Evolutionary conservation across 2,797 vertebrate species (phyloP).

Genomic region (Mareca strepera): DNA sequence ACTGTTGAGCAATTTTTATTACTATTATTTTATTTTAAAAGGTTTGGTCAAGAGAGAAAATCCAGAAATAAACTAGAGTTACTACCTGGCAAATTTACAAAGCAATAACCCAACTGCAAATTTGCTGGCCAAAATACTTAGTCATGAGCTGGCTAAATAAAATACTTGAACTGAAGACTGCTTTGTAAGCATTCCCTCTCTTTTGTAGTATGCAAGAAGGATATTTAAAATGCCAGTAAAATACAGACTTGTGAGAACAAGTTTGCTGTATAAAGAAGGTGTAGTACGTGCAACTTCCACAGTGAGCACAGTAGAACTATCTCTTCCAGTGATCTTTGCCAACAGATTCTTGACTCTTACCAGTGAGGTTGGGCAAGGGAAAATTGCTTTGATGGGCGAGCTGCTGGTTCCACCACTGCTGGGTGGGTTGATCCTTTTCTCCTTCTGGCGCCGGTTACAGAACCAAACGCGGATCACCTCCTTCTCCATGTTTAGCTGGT

Average conservation of each 20-base stretch:
- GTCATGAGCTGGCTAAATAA: not conserved
- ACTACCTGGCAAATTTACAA: not conserved
- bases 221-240: not conserved
- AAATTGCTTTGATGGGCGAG: slow-evolving; percentile 97
- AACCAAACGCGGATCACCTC: slow-evolving; percentile 99
- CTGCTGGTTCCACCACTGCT: slow-evolving; percentile 90
- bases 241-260: not conserved
- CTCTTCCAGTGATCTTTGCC: not conserved
- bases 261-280: not conserved
- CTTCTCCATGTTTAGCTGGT: slow-evolving; percentile 99
- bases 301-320: not conserved
- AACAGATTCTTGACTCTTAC: slow-evolving; percentile 76
- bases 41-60: not conserved
- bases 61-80: not conserved
- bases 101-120: not conserved
- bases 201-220: not conserved
- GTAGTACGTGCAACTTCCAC: not conserved
- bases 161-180: not conserved
- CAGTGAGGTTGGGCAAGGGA: slow-evolving; percentile 92
- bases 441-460: slow-evolving; percentile 98
- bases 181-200: not conserved
- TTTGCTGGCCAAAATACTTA: not conserved
- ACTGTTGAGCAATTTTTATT: not conserved
- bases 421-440: slow-evolving; percentile 98
- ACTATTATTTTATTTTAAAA: not conserved